These are phyloP conservation scores for Oncopodura yosiiana DNA, from an alignment of 1,140 invertebrate genomes.

Conservation along the genomic window DNA sequence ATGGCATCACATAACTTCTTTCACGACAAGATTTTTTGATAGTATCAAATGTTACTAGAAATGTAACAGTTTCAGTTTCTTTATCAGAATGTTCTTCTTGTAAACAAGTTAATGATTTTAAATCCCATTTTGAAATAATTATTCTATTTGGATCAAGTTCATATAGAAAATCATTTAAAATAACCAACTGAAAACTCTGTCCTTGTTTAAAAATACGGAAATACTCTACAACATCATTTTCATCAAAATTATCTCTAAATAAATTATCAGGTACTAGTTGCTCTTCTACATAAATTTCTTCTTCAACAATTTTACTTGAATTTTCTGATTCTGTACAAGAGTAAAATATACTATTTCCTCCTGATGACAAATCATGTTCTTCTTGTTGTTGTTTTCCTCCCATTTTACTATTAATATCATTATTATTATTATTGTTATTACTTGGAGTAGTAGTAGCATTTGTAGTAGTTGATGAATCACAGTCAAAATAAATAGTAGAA, in stretches of 20 bases:
- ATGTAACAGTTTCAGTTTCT: slow-evolving; percentile 32
- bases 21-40: slow-evolving; percentile 25
- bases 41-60: slow-evolving; percentile 26
- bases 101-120: slow-evolving; percentile 18
- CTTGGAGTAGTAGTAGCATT: neutral
- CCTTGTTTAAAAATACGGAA: slow-evolving; percentile 29
- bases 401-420: no score
- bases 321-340: neutral
- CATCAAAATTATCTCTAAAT: neutral
- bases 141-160: slow-evolving; percentile 18
- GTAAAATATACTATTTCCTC: neutral
- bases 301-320: neutral
- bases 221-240: neutral
- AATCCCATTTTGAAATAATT: slow-evolving; percentile 25
- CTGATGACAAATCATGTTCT: no score
- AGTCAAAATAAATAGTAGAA: neutral
- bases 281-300: neutral
- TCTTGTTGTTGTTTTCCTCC: no score
- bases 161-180: slow-evolving; percentile 23
- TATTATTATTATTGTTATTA: no score
- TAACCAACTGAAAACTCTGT: slow-evolving; percentile 11
- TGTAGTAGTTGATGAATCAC: neutral
- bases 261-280: neutral
- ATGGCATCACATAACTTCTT: slow-evolving; percentile 23
- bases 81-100: slow-evolving; percentile 17